Evolutionary conservation across 2,888 invertebrate species (phyloP).

Genomic region (Pterostichus niger): DNA sequence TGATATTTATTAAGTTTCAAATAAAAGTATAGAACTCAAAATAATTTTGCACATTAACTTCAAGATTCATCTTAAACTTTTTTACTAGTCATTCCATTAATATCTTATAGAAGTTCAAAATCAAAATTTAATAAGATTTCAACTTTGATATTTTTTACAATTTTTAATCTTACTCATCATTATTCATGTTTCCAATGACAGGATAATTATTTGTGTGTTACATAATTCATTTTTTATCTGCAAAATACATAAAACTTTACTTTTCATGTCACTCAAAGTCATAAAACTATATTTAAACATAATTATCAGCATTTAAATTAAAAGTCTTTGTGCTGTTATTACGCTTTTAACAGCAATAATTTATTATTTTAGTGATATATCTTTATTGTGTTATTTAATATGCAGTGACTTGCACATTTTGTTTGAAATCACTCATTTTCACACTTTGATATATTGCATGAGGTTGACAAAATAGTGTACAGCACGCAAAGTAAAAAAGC

Average conservation of each 20-base stretch:
- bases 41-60: background rate
- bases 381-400: background rate
- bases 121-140: slow-evolving; percentile 23
- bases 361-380: slow-evolving; percentile 16
- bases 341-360: slow-evolving; percentile 18
- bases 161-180: slow-evolving; percentile 18
- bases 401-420: slow-evolving; percentile 22
- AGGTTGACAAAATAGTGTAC: slow-evolving; percentile 13
- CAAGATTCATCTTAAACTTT: background rate
- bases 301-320: background rate
- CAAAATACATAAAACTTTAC: too few relatives aligned
- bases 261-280: too few relatives aligned
- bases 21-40: background rate
- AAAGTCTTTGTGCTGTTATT: background rate
- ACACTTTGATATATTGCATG: slow-evolving; percentile 42
- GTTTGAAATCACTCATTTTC: slow-evolving; percentile 18
- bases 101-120: slow-evolving; percentile 10
- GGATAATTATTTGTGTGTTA: background rate
- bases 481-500: background rate
- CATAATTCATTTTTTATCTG: background rate
- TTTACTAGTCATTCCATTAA: slow-evolving; percentile 11
- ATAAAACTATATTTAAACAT: too few relatives aligned
- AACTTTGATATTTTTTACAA: slow-evolving; percentile 22
- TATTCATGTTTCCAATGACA: slow-evolving; percentile 26
- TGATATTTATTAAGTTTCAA: too few relatives aligned